Conservation (phyloP, 2,797 vertebrate genomes). For the Scleropages formosus region DNA sequence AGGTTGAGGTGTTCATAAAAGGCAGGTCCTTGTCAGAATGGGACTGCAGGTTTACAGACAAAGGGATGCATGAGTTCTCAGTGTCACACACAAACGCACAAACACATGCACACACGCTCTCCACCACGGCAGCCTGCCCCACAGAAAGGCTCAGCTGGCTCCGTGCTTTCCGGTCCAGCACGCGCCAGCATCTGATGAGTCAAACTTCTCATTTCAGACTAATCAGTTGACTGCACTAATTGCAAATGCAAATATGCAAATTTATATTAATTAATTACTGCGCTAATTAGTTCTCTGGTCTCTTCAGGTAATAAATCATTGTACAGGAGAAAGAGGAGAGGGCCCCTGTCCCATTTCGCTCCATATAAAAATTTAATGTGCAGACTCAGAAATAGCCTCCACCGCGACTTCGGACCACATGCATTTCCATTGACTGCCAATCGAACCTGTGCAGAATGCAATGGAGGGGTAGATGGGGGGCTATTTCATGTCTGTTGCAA, state of each 20-base stretch:
- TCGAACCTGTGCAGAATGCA: neutral
- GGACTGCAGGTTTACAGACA: constrained; percentile 3
- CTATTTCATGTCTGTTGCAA: constrained; percentile 62
- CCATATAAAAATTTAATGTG: constrained; percentile 82
- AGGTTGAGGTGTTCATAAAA: neutral
- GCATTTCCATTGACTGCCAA: neutral
- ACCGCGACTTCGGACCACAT: constrained; percentile 46
- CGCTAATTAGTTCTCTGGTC: constrained; percentile 99
- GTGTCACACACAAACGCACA: constrained; percentile 4
- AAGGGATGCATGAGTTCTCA: neutral
- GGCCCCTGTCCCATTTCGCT: constrained; percentile 75
- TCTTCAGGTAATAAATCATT: constrained; percentile 99
- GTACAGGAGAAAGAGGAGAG: constrained; percentile 79
- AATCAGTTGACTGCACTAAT: constrained; percentile 99
- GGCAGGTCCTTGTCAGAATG: constrained; percentile 3
- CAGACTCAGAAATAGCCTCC: constrained; percentile 65
- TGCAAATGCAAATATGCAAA: constrained; percentile 99
- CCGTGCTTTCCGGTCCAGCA: constrained; percentile 79
- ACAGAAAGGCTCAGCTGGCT: constrained; percentile 77
- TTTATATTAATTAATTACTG: constrained; percentile 99
- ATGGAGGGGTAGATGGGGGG: neutral
- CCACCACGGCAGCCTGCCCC: constrained; percentile 40
- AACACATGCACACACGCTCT: constrained; percentile 37
- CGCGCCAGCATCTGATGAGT: constrained; percentile 95
- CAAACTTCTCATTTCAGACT: constrained; percentile 99